Conservation (phyloP, 2,888 invertebrate genomes). For the Acleris emargana region DNA sequence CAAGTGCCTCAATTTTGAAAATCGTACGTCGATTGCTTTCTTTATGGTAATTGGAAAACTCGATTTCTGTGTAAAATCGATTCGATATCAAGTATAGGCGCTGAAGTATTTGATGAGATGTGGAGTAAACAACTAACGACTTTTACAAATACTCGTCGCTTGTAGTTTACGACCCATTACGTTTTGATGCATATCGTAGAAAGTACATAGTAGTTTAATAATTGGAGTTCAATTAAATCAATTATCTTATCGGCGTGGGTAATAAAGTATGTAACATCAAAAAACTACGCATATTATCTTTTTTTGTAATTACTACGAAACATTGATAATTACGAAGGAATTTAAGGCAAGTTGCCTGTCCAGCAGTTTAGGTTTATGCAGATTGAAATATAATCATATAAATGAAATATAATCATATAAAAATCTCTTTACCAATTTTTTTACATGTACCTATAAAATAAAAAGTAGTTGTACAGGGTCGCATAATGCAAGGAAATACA, state of each 20-base stretch:
- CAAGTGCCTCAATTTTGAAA: no score
- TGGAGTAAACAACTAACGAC: no score
- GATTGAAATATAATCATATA: conserved; percentile 32
- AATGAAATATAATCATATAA: no score
- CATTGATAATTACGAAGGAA: conserved; percentile 42
- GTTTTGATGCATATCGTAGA: conserved; percentile 20
- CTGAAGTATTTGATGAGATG: no score
- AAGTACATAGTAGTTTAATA: conserved; percentile 28
- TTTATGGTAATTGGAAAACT: no score
- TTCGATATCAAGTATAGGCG: no score
- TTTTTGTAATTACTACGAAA: conserved; percentile 5
- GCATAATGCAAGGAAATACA: conserved; percentile 7
- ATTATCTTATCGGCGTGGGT: conserved; percentile 29
- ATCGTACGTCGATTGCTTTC: no score
- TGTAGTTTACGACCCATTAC: conserved; percentile 21
- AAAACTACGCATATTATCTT: conserved; percentile 12
- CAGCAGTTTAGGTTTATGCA: conserved; percentile 47
- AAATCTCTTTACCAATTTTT: no score
- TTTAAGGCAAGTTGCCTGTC: conserved; percentile 46
- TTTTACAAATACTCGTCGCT: no score
- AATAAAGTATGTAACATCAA: conserved; percentile 34
- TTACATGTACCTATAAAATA: no score
- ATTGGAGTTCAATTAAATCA: conserved; percentile 27
- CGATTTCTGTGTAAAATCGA: no score
- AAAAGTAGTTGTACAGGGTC: not conserved